phyloP scores from a whole-genome alignment of 2,113 vertebrate genomes.

The Caracal caracal region DNA sequence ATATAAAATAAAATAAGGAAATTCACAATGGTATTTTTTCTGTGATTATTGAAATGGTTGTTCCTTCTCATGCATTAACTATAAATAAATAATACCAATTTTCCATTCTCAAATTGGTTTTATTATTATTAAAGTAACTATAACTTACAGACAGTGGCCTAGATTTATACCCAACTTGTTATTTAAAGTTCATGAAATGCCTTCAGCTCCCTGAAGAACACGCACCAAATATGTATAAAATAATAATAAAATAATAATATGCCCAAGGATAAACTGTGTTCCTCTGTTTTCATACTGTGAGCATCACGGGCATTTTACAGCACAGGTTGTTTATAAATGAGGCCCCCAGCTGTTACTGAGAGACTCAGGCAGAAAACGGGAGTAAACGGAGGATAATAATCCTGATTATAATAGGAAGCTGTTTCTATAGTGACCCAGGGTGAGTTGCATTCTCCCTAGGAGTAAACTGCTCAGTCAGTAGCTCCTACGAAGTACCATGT shows the following conservation, averaged over 20 bases:
- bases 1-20: not conserved
- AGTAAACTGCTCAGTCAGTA: conserved; percentile 67
- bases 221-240: conserved; percentile 35
- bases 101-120: not conserved
- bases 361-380: conserved; percentile 59
- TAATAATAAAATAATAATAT: conserved; percentile 74
- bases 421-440: conserved; percentile 61
- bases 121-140: conserved; percentile 35
- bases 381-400: conserved; percentile 61
- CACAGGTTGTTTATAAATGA: conserved; percentile 74
- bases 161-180: conserved; percentile 55
- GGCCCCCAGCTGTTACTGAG: conserved; percentile 57
- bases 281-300: conserved; percentile 71
- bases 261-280: conserved; percentile 56
- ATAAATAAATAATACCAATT: conserved; percentile 49
- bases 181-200: conserved; percentile 66
- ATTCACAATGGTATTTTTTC: conserved; percentile 25
- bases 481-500: conserved; percentile 44
- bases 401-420: conserved; percentile 61
- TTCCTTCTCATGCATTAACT: conserved; percentile 33
- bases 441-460: conserved; percentile 65
- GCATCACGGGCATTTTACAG: conserved; percentile 45
- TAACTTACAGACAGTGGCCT: conserved; percentile 42
- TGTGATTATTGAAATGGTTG: not conserved
- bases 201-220: conserved; percentile 58